Percentiles rank a stretch among this genome's conserved stretches.
These are phyloP conservation scores for Spinus pinus DNA, from an alignment of 2,797 vertebrate genomes.

Conservation along the genomic window DNA sequence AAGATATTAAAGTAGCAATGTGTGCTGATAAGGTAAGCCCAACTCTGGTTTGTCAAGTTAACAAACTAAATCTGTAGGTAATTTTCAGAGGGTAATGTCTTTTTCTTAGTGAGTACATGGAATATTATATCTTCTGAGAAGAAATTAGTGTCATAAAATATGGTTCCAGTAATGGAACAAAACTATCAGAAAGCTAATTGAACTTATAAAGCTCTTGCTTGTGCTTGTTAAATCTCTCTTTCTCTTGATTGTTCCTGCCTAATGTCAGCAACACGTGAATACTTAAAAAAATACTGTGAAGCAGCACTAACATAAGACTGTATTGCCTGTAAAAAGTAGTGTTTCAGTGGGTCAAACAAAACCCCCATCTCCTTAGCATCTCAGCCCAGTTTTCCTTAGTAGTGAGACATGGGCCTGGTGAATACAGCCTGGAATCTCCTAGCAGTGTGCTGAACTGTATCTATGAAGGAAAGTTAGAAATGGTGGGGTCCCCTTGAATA, in stretches of 20 bases:
- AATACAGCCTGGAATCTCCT: not conserved
- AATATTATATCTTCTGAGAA: not conserved
- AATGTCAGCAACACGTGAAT: not conserved
- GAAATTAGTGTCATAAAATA: not conserved
- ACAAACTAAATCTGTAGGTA: not conserved
- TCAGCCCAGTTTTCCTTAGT: not conserved
- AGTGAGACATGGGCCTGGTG: not conserved
- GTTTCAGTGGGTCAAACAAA: not conserved
- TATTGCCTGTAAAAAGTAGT: not conserved
- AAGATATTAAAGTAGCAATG: conserved; percentile 98
- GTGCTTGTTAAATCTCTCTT: not conserved
- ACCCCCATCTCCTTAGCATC: not conserved
- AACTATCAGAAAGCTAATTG: not conserved
- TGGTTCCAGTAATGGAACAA: not conserved
- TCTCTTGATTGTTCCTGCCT: not conserved
- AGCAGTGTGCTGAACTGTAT: not conserved
- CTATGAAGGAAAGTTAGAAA: not conserved
- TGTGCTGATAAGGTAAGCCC: conserved; percentile 92
- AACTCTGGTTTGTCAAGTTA: not conserved
- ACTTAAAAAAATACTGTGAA: not conserved
- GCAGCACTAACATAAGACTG: not conserved
- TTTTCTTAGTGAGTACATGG: not conserved
- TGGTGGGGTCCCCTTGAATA: not conserved
- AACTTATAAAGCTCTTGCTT: not conserved
- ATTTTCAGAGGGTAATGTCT: not conserved